Evolutionary conservation across 2,113 vertebrate genomes (phyloP).

Genomic region (Rhinichthys klamathensis): DNA sequence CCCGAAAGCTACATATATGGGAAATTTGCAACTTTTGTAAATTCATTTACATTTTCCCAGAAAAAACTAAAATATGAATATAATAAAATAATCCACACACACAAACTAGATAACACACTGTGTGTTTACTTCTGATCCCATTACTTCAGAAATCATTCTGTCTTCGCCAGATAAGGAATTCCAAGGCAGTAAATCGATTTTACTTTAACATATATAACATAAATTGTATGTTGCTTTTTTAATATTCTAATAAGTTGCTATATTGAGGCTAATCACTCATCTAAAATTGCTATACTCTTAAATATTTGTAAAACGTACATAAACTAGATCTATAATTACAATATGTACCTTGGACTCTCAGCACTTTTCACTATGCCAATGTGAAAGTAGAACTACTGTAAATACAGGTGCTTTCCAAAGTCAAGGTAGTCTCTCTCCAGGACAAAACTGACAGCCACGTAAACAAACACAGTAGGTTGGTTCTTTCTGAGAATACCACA

Average conservation of each 20-base stretch:
- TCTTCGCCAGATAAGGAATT: background rate
- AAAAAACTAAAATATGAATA: no score
- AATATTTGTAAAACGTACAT: background rate
- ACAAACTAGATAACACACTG: background rate
- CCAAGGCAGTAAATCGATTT: background rate
- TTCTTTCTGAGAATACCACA: background rate
- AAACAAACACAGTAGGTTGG: background rate
- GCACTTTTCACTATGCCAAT: background rate
- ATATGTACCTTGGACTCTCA: background rate
- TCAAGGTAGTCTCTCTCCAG: background rate
- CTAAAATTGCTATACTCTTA: background rate
- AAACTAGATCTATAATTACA: background rate
- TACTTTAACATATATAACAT: background rate
- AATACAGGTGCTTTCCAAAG: constrained; percentile 18
- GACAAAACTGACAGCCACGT: background rate
- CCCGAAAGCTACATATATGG: no score
- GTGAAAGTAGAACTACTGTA: background rate
- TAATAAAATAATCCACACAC: no score
- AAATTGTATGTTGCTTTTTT: background rate
- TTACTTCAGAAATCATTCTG: background rate
- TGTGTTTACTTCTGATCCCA: no score
- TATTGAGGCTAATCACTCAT: background rate
- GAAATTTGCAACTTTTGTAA: background rate
- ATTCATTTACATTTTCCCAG: background rate
- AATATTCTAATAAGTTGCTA: background rate